Evolutionary conservation across 2,113 vertebrate genomes (phyloP).

Genomic region (Cromileptes altivelis): DNA sequence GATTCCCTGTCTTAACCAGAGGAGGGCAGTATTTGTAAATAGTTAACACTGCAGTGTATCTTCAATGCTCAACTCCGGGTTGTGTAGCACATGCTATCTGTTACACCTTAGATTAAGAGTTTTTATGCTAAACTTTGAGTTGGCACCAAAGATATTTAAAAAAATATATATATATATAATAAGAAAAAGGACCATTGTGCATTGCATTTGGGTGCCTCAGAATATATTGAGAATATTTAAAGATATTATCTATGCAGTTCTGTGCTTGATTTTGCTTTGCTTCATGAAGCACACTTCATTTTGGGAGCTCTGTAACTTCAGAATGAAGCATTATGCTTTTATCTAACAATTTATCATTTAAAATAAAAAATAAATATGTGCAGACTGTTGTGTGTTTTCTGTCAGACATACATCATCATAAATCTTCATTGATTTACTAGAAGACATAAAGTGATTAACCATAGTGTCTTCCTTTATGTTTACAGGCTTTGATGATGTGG

Average conservation of each 20-base stretch:
- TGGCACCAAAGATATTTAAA: slow-evolving; percentile 64
- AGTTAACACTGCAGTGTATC: slow-evolving; percentile 55
- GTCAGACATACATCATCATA: not conserved
- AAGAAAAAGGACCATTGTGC: slow-evolving; percentile 14
- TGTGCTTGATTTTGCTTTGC: slow-evolving; percentile 73
- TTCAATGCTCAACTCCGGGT: slow-evolving; percentile 36
- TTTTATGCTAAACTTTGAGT: slow-evolving; percentile 62
- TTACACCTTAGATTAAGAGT: slow-evolving; percentile 42
- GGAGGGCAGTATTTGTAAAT: slow-evolving; percentile 76
- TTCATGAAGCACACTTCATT: slow-evolving; percentile 65
- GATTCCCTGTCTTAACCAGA: slow-evolving; percentile 47
- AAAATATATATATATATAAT: too few species aligned
- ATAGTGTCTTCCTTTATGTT: not conserved
- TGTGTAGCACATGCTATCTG: slow-evolving; percentile 42
- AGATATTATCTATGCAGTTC: slow-evolving; percentile 71
- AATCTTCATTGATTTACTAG: not conserved
- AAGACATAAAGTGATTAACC: not conserved
- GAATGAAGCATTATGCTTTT: slow-evolving; percentile 69
- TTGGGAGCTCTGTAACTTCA: slow-evolving; percentile 56
- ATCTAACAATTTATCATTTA: slow-evolving; percentile 72
- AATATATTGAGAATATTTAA: slow-evolving; percentile 52
- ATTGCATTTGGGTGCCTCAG: slow-evolving; percentile 57
- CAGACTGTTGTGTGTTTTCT: slow-evolving; percentile 42
- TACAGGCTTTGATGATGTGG: not conserved
- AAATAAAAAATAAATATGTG: slow-evolving; percentile 67